Conservation (phyloP, 2,797 vertebrate species). For the Syngnathus rostellatus region DNA sequence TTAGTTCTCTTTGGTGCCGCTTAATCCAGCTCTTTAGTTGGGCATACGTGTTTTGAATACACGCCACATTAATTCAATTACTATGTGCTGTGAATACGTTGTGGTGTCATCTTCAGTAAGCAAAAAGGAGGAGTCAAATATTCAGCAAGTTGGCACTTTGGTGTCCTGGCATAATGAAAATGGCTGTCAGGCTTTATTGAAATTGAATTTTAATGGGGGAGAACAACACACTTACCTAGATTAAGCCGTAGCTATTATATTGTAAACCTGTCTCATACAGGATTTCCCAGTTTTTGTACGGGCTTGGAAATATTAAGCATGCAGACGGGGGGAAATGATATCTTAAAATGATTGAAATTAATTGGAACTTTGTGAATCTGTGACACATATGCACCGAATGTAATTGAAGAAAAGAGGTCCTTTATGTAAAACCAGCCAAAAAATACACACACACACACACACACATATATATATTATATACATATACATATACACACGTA, state of each 20-base stretch:
- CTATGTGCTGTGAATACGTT: background rate
- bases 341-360: background rate
- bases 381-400: background rate
- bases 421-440: too few species aligned
- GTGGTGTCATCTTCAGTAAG: background rate
- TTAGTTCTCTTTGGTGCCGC: conserved; percentile 4
- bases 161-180: conserved; percentile 6
- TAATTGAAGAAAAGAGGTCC: background rate
- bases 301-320: background rate
- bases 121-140: background rate
- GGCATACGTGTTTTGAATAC: background rate
- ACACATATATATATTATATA: too few species aligned
- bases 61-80: conserved; percentile 4
- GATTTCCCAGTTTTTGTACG: conserved; percentile 8
- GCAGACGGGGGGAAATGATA: background rate
- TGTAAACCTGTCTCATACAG: background rate
- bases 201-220: conserved; percentile 7
- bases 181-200: background rate
- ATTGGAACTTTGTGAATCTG: background rate
- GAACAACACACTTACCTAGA: conserved; percentile 13
- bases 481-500: background rate
- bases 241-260: conserved; percentile 7
- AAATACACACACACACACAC: too few species aligned
- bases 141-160: conserved; percentile 1
- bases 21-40: background rate